Percentiles rank a stretch among this genome's conserved stretches.
These are phyloP conservation scores for Lithosia quadra DNA, from an alignment of 2,888 invertebrate species.

Conservation along the genomic window DNA sequence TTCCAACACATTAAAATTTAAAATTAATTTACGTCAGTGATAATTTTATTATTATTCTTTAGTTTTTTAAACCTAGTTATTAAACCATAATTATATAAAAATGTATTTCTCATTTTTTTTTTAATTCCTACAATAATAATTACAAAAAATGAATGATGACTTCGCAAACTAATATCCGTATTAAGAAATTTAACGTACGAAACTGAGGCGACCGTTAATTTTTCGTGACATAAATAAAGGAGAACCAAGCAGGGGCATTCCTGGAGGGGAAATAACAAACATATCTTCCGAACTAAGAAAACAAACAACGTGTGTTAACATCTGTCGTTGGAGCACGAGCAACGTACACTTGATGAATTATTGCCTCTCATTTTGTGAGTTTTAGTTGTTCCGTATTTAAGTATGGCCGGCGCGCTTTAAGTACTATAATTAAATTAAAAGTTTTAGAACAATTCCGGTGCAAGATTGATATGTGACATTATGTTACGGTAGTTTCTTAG, in stretches of 20 bases:
- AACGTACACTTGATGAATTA: conserved; percentile 57
- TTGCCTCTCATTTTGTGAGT: conserved; percentile 41
- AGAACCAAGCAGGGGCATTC: conserved; percentile 70
- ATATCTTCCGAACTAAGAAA: conserved; percentile 85
- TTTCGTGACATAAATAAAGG: conserved; percentile 84
- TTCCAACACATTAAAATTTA: too few relatives aligned
- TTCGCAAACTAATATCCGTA: conserved; percentile 62
- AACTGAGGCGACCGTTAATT: conserved; percentile 78
- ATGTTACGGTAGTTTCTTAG: background rate
- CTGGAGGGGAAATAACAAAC: conserved; percentile 80
- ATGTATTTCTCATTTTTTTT: too few relatives aligned
- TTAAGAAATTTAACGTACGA: conserved; percentile 76
- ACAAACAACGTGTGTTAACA: conserved; percentile 87
- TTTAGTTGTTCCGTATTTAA: conserved; percentile 31
- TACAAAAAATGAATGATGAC: conserved; percentile 17
- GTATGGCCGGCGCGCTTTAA: conserved; percentile 16
- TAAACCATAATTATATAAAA: too few relatives aligned
- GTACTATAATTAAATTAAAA: background rate
- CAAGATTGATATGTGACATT: background rate
- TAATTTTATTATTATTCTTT: too few relatives aligned
- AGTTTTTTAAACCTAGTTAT: too few relatives aligned
- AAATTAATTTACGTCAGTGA: too few relatives aligned
- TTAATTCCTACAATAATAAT: background rate
- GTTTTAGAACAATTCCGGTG: background rate
- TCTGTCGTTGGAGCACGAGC: conserved; percentile 80